Percentiles rank a stretch among this genome's conserved stretches.
These are phyloP conservation scores for Hemaris fuciformis DNA, from an alignment of 2,888 invertebrate species.

Conservation along the genomic window DNA sequence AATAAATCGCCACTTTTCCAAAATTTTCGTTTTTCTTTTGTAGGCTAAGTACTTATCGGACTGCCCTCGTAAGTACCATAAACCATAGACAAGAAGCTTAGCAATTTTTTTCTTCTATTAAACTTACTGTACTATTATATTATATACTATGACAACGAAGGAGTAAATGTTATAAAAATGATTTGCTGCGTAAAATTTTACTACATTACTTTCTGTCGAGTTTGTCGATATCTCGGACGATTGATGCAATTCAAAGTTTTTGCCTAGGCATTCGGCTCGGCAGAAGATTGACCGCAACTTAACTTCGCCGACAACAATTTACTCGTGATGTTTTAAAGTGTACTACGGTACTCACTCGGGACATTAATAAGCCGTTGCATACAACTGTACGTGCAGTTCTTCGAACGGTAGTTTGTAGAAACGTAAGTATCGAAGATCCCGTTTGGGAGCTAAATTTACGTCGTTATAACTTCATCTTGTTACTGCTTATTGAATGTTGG, in stretches of 20 bases:
- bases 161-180: no score
- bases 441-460: slow-evolving; percentile 25
- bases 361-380: slow-evolving; percentile 12
- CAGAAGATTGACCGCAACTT: not conserved
- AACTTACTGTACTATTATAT: no score
- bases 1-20: no score
- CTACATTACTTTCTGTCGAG: no score
- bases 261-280: not conserved
- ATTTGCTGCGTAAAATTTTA: no score
- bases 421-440: slow-evolving; percentile 24
- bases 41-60: no score
- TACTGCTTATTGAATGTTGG: not conserved
- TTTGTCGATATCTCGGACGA: not conserved
- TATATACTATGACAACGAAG: no score
- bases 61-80: no score
- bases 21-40: no score
- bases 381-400: slow-evolving; percentile 9
- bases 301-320: not conserved
- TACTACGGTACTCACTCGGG: slow-evolving; percentile 2
- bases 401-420: slow-evolving; percentile 7
- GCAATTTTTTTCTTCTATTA: no score
- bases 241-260: not conserved
- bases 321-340: not conserved
- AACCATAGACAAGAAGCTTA: no score
- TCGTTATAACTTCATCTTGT: slow-evolving; percentile 9